These are phyloP conservation scores for Dyspetes luteomarginatus DNA, from an alignment of 2,888 invertebrate genomes.

Conservation along the genomic window DNA sequence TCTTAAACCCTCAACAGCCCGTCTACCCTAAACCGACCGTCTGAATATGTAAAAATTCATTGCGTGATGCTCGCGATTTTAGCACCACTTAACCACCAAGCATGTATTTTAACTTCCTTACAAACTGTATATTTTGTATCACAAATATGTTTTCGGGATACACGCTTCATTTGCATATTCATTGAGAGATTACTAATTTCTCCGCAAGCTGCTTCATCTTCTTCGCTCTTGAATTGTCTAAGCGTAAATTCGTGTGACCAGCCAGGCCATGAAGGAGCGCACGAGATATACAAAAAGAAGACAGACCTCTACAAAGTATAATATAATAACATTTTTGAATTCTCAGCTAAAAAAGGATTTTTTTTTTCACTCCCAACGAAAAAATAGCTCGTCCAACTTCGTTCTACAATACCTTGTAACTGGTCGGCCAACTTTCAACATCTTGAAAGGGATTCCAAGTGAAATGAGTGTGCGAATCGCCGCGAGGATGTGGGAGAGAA, in stretches of 20 bases:
- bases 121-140: constrained; percentile 48
- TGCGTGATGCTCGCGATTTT: constrained; percentile 32
- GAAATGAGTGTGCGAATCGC: constrained; percentile 3
- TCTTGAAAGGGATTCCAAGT: constrained; percentile 52
- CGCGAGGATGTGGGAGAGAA: constrained; percentile 16
- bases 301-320: too few species aligned
- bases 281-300: too few species aligned
- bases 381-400: constrained; percentile 18
- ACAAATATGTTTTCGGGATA: constrained; percentile 22
- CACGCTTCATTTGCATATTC: constrained; percentile 37
- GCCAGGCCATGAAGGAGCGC: background rate
- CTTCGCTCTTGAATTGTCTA: too few species aligned
- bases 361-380: background rate
- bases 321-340: too few species aligned
- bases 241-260: too few species aligned
- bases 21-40: background rate
- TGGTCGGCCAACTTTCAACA: constrained; percentile 13
- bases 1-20: constrained; percentile 3
- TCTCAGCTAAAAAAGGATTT: too few species aligned
- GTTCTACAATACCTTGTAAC: background rate
- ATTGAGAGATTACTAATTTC: too few species aligned
- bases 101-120: constrained; percentile 36
- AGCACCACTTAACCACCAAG: constrained; percentile 17
- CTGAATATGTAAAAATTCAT: background rate
- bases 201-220: too few species aligned